Evolutionary conservation across 2,113 vertebrate genomes (phyloP), one percentile per base, ranked within the genome.

Genomic region (Conger conger): DNA sequence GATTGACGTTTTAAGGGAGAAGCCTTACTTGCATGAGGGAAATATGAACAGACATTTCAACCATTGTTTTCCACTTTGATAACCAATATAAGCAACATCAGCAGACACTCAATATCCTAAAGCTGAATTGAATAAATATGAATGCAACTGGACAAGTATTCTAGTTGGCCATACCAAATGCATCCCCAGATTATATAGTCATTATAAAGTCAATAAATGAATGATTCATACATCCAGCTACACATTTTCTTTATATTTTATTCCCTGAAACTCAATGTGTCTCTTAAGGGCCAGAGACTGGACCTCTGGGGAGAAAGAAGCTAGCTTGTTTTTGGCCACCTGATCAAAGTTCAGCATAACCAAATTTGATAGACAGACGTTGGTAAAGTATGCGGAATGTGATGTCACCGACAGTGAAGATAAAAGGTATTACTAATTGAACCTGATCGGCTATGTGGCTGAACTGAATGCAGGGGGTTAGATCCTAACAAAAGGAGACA

Each of bases 371-470:
- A 79, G 13, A 84, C 84, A 37, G 30, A 82, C 18, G 0, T 0
- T 88, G 76, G 81, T 86, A 88, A 79, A 89, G 79, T 84, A 83
- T 57, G 37, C 86, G 92, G 90, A 92, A 92, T 77, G 83, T 86
- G 89, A 91, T 93, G 91, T 88, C 86, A 91, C 83, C 85, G 82
- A 87, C 86, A 79, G 92, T 89, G 79, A 54, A 91, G 88, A 93
- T 94, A 89, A 93, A 94, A 95, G 88, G 18, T n/a, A 15, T 50
- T 45, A 89, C 86, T 93, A 92, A 94, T 93, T 93, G 79, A 89
- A 68, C 35, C 30, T 18, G 91, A 89, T 93, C 30, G 63, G 85
- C 88, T 79, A 54, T 90, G 85, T 83, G 87, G 79, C n/a, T 91
- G 82, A 93, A 91, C 87, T 84, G 89, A 63, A 54, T 37, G 79